Base-by-base conservation (phyloP, 2,113 vertebrate species). In the Steatornis caripensis region DNA sequence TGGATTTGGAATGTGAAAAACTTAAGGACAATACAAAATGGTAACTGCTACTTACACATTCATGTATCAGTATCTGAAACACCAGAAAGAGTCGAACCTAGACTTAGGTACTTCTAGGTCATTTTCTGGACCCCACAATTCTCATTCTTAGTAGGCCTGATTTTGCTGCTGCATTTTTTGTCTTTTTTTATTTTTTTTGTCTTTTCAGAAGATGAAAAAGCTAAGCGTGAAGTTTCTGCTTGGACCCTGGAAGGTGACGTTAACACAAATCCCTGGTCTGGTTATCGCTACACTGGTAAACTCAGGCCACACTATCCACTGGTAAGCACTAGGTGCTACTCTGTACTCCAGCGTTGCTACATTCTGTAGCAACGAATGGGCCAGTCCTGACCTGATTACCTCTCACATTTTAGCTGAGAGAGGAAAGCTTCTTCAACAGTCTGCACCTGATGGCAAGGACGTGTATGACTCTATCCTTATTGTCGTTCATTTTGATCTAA, bases 181-280 rank as follows among this genome's bases (percentile, higher is more conserved):
- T 4, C 2, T 16, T n/a, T 21, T 41, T 10, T 32, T 45, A 41
- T 36, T 69, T 20, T 45, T 17, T 19, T 58, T 51, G 12, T 24
- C 34, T 92, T 95, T 93, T 41, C 88, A 99, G 99, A 99, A 97
- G 99, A 99, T 90, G 99, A 99, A 94, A 98, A 99, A 97, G 98
- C 98, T 49, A 99, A 99, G 85, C 98, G 97, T 95, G 99, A 99
- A 92, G 96, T 98, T 64, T 98, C 98, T 43, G 97, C 98, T 11
- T 99, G 99, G 98, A 99, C 98, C 57, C 92, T 99, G 79, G 99
- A 99, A 97, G 99, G 98, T 12, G 99, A 99, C 9, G 78, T 98
- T 80, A 99, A 99, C 97, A 99, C 99, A 89, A 99, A 99, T 95
- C 99, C 99, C 8, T 99, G 99, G 99, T 98, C 99, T 79, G 99